phyloP scores from a whole-genome alignment of 2,888 invertebrate genomes.

The Hirtodrosophila trivittata region DNA sequence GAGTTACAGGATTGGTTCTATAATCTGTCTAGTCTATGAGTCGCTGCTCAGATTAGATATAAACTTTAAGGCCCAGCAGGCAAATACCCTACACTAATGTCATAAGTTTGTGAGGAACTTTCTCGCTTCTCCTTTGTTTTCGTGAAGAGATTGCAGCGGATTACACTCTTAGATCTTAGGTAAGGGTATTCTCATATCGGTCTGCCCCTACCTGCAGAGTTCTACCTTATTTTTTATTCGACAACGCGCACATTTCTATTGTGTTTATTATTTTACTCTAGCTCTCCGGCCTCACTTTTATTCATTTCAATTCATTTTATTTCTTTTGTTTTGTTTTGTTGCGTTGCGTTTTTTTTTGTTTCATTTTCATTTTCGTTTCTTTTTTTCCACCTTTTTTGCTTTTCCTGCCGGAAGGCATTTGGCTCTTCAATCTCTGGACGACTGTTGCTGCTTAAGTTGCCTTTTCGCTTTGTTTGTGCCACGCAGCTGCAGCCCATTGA shows the following conservation, averaged over 20 bases:
- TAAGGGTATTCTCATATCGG: not conserved
- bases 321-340: slow-evolving; percentile 14
- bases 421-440: slow-evolving; percentile 54
- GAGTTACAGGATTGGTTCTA: too few species aligned
- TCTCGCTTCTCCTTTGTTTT: too few species aligned
- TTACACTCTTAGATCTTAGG: slow-evolving; percentile 14
- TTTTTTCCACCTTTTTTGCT: slow-evolving; percentile 35
- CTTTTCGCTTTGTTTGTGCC: slow-evolving; percentile 43
- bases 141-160: too few species aligned
- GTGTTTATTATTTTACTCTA: slow-evolving; percentile 51
- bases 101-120: too few species aligned
- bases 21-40: too few species aligned
- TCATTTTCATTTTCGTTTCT: slow-evolving; percentile 11
- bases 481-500: slow-evolving; percentile 51
- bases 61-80: too few species aligned
- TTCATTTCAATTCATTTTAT: slow-evolving; percentile 19
- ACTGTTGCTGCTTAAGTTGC: slow-evolving; percentile 31
- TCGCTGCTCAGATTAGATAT: too few species aligned
- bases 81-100: too few species aligned
- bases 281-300: slow-evolving; percentile 18
- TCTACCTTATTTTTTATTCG: slow-evolving; percentile 23
- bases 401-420: slow-evolving; percentile 37
- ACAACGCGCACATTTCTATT: slow-evolving; percentile 49
- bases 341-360: slow-evolving; percentile 17
- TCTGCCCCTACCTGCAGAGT: not conserved